phyloP scores from a whole-genome alignment of 2,113 vertebrate genomes.

The Shinisaurus crocodilurus region DNA sequence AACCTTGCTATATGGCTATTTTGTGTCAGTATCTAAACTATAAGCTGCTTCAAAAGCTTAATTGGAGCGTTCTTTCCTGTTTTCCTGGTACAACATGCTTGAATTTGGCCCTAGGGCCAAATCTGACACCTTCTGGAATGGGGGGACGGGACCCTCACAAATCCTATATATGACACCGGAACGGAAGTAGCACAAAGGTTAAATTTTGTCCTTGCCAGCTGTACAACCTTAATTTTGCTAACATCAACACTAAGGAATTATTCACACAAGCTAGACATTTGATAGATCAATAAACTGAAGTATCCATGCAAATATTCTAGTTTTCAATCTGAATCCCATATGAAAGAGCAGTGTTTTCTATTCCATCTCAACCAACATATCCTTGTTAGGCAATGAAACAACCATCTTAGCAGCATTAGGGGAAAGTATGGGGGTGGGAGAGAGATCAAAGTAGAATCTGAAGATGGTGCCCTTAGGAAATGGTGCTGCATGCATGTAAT shows the following conservation, averaged over 20 bases:
- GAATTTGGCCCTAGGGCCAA: slow-evolving; percentile 20
- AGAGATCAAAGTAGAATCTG: not conserved
- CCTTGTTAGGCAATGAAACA: too few relatives aligned
- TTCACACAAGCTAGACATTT: not conserved
- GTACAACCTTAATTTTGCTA: not conserved
- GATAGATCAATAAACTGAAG: not conserved
- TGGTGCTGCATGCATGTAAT: not conserved
- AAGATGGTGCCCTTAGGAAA: not conserved
- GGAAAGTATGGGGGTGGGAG: not conserved
- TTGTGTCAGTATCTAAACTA: slow-evolving; percentile 71
- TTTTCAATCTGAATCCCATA: not conserved
- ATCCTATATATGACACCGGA: not conserved
- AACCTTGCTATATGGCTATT: slow-evolving; percentile 70
- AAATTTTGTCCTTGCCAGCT: not conserved
- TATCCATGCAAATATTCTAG: not conserved
- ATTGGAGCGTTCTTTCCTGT: slow-evolving; percentile 41
- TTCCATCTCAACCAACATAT: not conserved
- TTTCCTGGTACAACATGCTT: slow-evolving; percentile 42
- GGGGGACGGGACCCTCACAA: not conserved
- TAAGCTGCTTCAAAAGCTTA: slow-evolving; percentile 73
- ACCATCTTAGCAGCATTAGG: not conserved
- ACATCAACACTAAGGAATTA: not conserved
- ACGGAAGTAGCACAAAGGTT: not conserved
- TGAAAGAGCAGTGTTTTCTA: not conserved
- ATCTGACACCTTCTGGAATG: not conserved